Evolutionary conservation across 2,797 vertebrate genomes (phyloP), one percentile per base, ranked within the genome.

Genomic region (Heterohyrax brucei): DNA sequence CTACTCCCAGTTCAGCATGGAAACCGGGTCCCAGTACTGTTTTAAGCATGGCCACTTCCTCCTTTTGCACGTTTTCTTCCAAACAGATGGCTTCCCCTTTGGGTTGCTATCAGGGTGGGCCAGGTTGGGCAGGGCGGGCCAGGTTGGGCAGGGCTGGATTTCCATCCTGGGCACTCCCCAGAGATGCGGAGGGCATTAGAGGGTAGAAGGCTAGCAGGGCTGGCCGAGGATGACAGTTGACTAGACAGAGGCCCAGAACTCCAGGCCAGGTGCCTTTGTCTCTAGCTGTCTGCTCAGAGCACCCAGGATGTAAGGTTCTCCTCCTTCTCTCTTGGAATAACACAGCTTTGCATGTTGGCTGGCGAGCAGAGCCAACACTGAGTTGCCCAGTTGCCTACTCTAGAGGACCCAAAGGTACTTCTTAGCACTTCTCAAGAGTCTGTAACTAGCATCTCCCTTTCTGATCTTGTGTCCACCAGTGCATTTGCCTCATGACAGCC

Each of bases 21-120:
- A 83, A 61, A 50, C 48, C 85, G 24, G 73, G 85, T 48, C 53
- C 46, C 7, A 3, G 70, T 26, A 82, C 78, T 56, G 12, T 89
- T 64, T 77, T 50, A 59, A 76, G 56, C 0, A 0, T 50, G 48
- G 75, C 64, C 90, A 14, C 79, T 14, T 50, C 39, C 53, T 95
- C 92, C 50, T 79, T 88, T 95, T 94, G 87, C 56, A 87, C 89
- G 19, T 95, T 97, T 97, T 97, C 96, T 97, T 87, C 88, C 95
- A 97, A 94, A 82, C 96, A 85, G 9, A 5, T 1, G 39, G 44
- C 61, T 96, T 92, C 48, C 89, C 39, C 28, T 97, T 89, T 13
- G 1, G 64, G 61, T 39, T 39, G 39, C 39, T 39, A 39, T 39
- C 39, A 39, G 39, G 39, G 39, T 39, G 39, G 39, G 39, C 39